phyloP scores from a whole-genome alignment of 2,888 invertebrate species.

The Candidula unifasciata region DNA sequence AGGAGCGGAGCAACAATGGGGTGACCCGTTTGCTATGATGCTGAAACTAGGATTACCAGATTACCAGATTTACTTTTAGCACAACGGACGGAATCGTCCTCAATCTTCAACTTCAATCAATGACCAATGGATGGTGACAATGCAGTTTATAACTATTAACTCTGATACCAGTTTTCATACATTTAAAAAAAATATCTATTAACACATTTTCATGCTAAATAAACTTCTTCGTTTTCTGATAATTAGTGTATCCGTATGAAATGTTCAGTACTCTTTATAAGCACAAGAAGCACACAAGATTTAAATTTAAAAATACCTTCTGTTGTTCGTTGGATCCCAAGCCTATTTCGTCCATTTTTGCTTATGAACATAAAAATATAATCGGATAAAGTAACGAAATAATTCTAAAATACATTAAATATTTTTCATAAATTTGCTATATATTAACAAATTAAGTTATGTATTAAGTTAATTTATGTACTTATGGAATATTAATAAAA shows the following conservation, averaged over 20 bases:
- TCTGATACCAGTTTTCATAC: background rate
- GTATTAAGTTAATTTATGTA: background rate
- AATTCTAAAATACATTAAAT: background rate
- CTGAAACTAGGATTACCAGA: too few relatives aligned
- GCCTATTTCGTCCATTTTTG: constrained; percentile 88
- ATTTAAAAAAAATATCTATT: background rate
- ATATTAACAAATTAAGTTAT: background rate
- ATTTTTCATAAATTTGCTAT: background rate
- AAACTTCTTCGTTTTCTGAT: background rate
- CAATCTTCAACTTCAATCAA: too few relatives aligned
- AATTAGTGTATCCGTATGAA: background rate
- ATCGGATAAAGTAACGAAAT: background rate
- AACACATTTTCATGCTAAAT: background rate
- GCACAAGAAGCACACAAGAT: background rate
- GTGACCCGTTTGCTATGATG: too few relatives aligned
- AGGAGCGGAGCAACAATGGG: too few relatives aligned
- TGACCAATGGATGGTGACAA: background rate
- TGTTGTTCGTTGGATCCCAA: constrained; percentile 86
- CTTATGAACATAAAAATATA: background rate
- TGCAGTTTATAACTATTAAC: constrained; percentile 2
- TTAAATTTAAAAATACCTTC: constrained; percentile 81
- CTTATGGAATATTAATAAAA: background rate
- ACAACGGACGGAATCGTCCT: too few relatives aligned
- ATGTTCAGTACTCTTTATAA: background rate
- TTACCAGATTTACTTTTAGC: too few relatives aligned